phyloP scores from a whole-genome alignment of 2,888 invertebrate genomes.

The Ellobium chinense region DNA sequence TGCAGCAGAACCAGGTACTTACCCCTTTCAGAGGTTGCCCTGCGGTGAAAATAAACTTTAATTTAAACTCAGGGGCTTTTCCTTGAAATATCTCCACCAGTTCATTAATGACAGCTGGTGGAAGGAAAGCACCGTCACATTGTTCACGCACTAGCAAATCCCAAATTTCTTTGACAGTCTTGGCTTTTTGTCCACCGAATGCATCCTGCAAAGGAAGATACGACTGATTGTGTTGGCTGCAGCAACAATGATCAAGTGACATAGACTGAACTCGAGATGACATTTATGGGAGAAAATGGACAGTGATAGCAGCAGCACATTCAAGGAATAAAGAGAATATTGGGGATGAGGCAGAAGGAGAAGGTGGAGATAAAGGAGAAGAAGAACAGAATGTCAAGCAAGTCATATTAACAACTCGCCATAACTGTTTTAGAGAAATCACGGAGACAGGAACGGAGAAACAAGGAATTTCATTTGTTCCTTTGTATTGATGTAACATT shows the following conservation, averaged over 20 bases:
- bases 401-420: too few relatives aligned
- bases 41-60: slow-evolving; percentile 9
- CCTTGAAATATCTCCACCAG: slow-evolving; percentile 7
- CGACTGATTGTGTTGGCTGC: too few relatives aligned
- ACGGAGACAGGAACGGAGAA: too few relatives aligned
- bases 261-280: background rate
- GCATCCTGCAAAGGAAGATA: slow-evolving; percentile 14
- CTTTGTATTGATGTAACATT: too few relatives aligned
- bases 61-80: background rate
- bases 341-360: too few relatives aligned
- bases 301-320: background rate
- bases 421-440: too few relatives aligned
- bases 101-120: background rate
- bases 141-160: background rate
- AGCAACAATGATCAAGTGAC: background rate
- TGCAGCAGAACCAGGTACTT: too few relatives aligned
- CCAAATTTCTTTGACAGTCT: background rate
- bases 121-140: slow-evolving; percentile 19
- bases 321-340: background rate
- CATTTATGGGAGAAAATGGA: too few relatives aligned
- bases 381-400: too few relatives aligned
- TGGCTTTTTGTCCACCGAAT: background rate
- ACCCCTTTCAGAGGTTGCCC: slow-evolving; percentile 24
- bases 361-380: too few relatives aligned
- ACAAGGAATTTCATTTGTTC: too few relatives aligned